Evolutionary conservation across 1,140 invertebrate species (phyloP), one percentile per base, ranked within the genome.

Genomic region (Drosophila virilis): DNA sequence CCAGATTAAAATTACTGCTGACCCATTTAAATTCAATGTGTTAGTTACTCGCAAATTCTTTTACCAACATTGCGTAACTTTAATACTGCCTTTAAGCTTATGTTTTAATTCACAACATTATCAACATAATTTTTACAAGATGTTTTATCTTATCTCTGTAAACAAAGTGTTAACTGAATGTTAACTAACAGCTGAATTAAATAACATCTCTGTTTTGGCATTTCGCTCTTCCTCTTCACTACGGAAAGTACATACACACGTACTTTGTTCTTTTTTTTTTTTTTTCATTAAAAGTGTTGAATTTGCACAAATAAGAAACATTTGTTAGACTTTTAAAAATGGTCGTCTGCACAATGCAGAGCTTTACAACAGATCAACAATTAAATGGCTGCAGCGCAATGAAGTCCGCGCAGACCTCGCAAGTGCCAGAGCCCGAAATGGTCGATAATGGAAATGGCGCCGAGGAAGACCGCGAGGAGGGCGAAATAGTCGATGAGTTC

Each of bases 401-500:
- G 40, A 66, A 73, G 17, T 37, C 51, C 12, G 10, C 33, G 37
- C 48, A 73, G 50, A 28, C 48, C 38, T 40, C 69, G 0, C 64
- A 77, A 8, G 33, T 45, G 8, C 58, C 52, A 32, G 28, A 45
- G 8, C n/a, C 13, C 38, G 60, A 35, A 71, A 58, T 64, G 54
- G 32, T 71, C 68, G 42, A 77, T 65, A 69, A 74, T 62, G 70
- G 55, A 62, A 67, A 77, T 67, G 61, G 42, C 42, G 37, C 46
- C 33, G 71, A 75, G 8, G 76, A 77, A 8, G 68, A 84, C 54
- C 74, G 85, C 13, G 84, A 92, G 68, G 91, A 92, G 60, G 91
- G 91, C n/a, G 91, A 92, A 73, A 91, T 92, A 62, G 78, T 91
- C n/a, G 91, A 91, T 57, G 91, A 92, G 6, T 92, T 68, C 28